Evolutionary conservation across 2,797 vertebrate genomes (phyloP).

Genomic region (Halcyon chelicuti): DNA sequence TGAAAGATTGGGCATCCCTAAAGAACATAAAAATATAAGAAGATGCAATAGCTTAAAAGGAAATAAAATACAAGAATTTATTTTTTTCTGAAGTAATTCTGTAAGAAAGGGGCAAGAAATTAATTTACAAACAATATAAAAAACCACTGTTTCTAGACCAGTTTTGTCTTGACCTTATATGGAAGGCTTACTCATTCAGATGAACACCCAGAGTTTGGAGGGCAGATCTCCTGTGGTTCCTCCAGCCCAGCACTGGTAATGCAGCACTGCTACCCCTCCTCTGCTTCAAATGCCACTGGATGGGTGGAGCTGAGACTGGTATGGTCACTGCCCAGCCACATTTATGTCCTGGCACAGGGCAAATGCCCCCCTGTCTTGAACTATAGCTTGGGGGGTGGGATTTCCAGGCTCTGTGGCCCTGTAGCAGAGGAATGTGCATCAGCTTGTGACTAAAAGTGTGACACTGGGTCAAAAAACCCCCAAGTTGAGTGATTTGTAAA

Average conservation of each 20-base stretch:
- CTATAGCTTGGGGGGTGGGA: neutral
- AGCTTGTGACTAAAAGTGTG: neutral
- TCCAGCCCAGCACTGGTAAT: neutral
- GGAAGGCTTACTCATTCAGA: neutral
- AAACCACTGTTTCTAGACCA: neutral
- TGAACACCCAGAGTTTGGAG: neutral
- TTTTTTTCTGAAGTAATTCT: neutral
- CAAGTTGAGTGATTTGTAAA: neutral
- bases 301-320: neutral
- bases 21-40: neutral
- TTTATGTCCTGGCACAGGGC: neutral
- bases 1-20: neutral
- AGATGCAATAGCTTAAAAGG: neutral
- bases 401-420: neutral
- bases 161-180: neutral
- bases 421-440: neutral
- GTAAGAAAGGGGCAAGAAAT: neutral
- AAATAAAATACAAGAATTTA: neutral
- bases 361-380: neutral
- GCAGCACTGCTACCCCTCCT: neutral
- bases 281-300: neutral
- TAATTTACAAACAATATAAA: neutral
- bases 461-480: neutral
- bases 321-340: neutral
- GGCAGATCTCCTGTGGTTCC: neutral